Conservation (phyloP, 2,113 vertebrate species). For the Nesospiza acunhae region DNA sequence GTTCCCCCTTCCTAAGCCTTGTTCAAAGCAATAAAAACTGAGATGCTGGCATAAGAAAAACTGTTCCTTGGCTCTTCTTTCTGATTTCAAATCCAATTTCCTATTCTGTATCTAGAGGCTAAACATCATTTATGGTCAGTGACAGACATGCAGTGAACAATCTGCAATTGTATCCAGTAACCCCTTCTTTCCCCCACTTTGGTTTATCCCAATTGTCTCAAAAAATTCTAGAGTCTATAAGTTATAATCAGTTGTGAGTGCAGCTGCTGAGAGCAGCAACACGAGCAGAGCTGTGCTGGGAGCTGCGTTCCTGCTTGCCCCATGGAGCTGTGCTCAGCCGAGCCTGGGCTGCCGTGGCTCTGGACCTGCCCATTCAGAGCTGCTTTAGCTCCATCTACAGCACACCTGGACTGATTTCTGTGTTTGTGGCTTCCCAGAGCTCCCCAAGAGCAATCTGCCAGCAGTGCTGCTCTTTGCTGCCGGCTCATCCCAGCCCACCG, state of each 20-base stretch:
- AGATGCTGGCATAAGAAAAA: neutral
- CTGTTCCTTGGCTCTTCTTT: neutral
- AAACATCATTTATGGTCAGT: neutral
- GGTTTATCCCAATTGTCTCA: neutral
- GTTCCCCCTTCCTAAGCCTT: neutral
- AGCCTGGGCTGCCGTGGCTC: rapidly evolving
- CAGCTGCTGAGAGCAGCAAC: neutral
- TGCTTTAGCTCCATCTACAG: neutral
- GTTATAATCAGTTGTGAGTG: neutral
- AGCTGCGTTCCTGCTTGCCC: neutral
- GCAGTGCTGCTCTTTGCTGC: neutral
- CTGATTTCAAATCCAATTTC: neutral
- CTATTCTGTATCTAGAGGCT: neutral
- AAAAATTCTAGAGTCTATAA: neutral
- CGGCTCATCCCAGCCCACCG: neutral
- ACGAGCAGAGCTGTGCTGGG: neutral
- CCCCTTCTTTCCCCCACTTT: neutral
- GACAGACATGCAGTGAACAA: neutral
- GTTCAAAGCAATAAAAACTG: neutral
- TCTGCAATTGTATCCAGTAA: neutral
- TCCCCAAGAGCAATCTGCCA: neutral
- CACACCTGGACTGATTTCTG: neutral
- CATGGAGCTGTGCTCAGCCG: rapidly evolving
- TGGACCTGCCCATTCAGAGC: neutral
- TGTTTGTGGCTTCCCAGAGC: neutral